Evolutionary conservation across 2,888 invertebrate genomes (phyloP).

Genomic region (Zygogramma bicolorata): DNA sequence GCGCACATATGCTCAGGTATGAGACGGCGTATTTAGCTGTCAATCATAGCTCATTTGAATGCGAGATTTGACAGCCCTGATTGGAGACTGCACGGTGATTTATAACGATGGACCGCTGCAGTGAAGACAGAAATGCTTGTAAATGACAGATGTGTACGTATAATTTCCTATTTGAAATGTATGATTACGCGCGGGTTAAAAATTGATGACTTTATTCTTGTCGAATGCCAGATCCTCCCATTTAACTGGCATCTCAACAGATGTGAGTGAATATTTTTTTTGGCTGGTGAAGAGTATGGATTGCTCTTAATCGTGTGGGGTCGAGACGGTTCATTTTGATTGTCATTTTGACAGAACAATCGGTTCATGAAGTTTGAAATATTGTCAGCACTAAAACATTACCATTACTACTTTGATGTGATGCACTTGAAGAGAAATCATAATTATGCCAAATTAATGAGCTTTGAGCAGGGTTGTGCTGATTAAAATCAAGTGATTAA

Average conservation of each 20-base stretch:
- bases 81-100: constrained; percentile 64
- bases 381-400: too few species aligned
- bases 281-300: background rate
- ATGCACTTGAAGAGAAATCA: too few species aligned
- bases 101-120: constrained; percentile 55
- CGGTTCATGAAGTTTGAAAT: too few species aligned
- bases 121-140: constrained; percentile 64
- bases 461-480: too few species aligned
- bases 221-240: constrained; percentile 49
- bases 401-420: too few species aligned
- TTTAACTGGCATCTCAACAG: background rate
- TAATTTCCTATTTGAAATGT: constrained; percentile 62
- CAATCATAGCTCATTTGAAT: constrained; percentile 67
- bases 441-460: too few species aligned
- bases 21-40: constrained; percentile 63
- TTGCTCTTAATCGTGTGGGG: too few species aligned
- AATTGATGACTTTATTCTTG: constrained; percentile 63
- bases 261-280: constrained; percentile 1
- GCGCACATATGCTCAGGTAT: constrained; percentile 40
- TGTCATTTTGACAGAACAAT: too few species aligned
- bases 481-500: too few species aligned
- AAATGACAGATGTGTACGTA: constrained; percentile 64
- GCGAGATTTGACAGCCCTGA: constrained; percentile 64
- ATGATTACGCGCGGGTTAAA: constrained; percentile 62
- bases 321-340: too few species aligned